phyloP scores from a whole-genome alignment of 2,888 invertebrate genomes.

The Caenorhabditis plicata region DNA sequence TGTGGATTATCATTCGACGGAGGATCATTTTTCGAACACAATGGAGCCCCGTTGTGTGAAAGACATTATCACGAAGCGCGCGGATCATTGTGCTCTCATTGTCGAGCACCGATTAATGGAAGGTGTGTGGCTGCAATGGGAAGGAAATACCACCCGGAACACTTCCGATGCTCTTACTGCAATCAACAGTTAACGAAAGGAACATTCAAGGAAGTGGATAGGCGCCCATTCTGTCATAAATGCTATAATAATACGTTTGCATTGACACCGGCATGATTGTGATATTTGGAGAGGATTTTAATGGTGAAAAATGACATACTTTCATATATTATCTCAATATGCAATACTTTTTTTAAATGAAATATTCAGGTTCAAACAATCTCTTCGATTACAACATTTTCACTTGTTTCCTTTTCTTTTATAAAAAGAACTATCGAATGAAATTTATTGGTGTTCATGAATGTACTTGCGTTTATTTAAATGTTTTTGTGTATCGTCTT shows the following conservation, averaged over 20 bases:
- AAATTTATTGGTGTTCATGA: no score
- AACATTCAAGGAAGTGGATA: conserved; percentile 98
- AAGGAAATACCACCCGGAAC: conserved; percentile 97
- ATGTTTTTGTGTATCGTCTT: no score
- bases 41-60: conserved; percentile 96
- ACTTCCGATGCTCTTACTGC: conserved; percentile 98
- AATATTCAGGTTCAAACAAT: no score
- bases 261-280: conserved; percentile 35
- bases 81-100: conserved; percentile 80
- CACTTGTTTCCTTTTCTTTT: conserved; percentile 1
- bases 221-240: conserved; percentile 95
- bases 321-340: no score
- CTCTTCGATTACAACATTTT: neutral
- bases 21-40: conserved; percentile 97
- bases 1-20: conserved; percentile 94
- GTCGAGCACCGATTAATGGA: conserved; percentile 63
- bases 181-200: conserved; percentile 95
- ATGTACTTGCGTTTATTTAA: no score
- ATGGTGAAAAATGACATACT: no score
- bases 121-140: conserved; percentile 99
- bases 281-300: no score
- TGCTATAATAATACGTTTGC: conserved; percentile 82
- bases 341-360: no score
- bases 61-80: conserved; percentile 96
- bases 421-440: neutral